phyloP scores from a whole-genome alignment of 2,888 invertebrate species.

The Drosophila hawaiiensis region DNA sequence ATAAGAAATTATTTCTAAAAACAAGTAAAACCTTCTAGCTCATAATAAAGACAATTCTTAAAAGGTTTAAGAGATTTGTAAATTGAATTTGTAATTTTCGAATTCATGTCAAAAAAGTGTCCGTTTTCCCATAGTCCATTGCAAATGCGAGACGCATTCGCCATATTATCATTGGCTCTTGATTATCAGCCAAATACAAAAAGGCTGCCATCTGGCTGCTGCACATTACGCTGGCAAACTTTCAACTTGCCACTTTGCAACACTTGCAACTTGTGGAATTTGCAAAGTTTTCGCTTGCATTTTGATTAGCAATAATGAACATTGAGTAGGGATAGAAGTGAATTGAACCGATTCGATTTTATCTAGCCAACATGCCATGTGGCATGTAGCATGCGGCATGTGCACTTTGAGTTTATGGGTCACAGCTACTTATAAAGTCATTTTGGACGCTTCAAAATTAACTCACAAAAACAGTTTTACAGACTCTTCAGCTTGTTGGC shows the following conservation, averaged over 20 bases:
- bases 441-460: slow-evolving; percentile 56
- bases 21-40: background rate
- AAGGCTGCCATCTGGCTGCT: slow-evolving; percentile 1
- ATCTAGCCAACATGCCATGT: slow-evolving; percentile 30
- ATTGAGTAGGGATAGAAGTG: slow-evolving; percentile 53
- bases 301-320: slow-evolving; percentile 70
- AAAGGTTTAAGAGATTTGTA: too few relatives aligned
- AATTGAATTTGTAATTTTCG: background rate
- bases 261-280: slow-evolving; percentile 43
- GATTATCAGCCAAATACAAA: slow-evolving; percentile 39
- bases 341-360: slow-evolving; percentile 44
- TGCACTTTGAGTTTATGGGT: slow-evolving; percentile 49
- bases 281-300: slow-evolving; percentile 67
- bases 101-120: background rate
- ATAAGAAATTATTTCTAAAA: background rate
- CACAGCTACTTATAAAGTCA: slow-evolving; percentile 78
- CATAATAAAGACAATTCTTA: background rate
- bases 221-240: slow-evolving; percentile 25
- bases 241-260: slow-evolving; percentile 40
- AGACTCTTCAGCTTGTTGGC: slow-evolving; percentile 37
- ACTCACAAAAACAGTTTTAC: slow-evolving; percentile 50
- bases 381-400: slow-evolving; percentile 17
- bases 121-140: slow-evolving; percentile 1
- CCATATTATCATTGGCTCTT: slow-evolving; percentile 65
- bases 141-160: slow-evolving; percentile 38